Evolutionary conservation across 1,140 invertebrate species (phyloP).

Genomic region (Neoseiulus cucumeris): DNA sequence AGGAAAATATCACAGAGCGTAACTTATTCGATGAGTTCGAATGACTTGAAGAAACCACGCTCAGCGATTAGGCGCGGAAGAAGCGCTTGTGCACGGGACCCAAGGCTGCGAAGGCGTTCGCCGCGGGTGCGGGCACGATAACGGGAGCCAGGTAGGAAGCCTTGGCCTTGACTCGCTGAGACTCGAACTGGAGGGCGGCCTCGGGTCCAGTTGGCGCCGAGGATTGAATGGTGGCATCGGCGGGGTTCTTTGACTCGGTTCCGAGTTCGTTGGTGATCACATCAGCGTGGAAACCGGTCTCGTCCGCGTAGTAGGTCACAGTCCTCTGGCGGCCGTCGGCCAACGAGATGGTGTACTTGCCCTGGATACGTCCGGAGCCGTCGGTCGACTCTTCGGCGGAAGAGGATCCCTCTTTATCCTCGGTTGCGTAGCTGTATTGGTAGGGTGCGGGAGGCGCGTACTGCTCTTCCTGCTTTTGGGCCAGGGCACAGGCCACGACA

Average conservation of each 20-base stretch:
- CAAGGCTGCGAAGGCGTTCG: not conserved
- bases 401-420: conserved; percentile 6
- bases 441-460: conserved; percentile 2
- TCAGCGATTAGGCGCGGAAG: not conserved
- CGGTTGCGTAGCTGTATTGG: not conserved
- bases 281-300: conserved; percentile 19
- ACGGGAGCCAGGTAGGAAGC: not conserved
- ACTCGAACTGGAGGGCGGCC: conserved; percentile 10
- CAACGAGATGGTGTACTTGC: conserved; percentile 10
- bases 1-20: conserved; percentile 4
- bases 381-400: not conserved
- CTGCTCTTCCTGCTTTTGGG: not conserved
- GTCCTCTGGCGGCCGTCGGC: conserved; percentile 16
- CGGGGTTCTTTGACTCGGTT: conserved; percentile 15
- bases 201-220: not conserved
- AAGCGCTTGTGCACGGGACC: not conserved
- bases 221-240: conserved; percentile 14
- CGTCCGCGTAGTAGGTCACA: conserved; percentile 20
- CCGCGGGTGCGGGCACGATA: not conserved
- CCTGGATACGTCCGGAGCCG: not conserved
- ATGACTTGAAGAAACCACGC: no score
- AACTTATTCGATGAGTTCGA: not conserved
- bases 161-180: not conserved
- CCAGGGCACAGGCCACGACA: not conserved
- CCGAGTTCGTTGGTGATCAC: conserved; percentile 21